Evolutionary conservation across 2,113 vertebrate species (phyloP).

Genomic region (Ivindomyrus marchei): DNA sequence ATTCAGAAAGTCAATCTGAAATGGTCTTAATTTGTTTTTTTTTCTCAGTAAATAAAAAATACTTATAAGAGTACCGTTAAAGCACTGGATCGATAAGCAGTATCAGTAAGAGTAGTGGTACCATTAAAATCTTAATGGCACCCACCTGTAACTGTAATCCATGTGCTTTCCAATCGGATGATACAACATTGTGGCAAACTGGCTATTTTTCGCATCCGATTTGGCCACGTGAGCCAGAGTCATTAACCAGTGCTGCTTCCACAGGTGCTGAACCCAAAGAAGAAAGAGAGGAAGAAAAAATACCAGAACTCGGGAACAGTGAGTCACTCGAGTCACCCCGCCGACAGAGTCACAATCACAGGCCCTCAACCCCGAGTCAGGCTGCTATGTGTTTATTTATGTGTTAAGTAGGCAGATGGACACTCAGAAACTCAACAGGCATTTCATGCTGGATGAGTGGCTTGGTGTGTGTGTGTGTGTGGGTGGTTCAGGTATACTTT

Average conservation of each 20-base stretch:
- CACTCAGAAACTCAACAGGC: not conserved
- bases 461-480: not conserved
- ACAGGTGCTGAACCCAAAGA: constrained; percentile 96
- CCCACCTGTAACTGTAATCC: not conserved
- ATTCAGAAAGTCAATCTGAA: not conserved
- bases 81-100: not conserved
- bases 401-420: constrained; percentile 2
- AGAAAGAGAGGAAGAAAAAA: constrained; percentile 98
- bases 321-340: constrained; percentile 48
- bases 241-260: not conserved
- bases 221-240: not conserved
- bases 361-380: not conserved
- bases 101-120: not conserved
- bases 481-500: not conserved
- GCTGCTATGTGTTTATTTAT: not conserved
- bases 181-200: not conserved
- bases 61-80: not conserved
- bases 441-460: constrained; percentile 22
- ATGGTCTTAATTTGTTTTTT: not conserved
- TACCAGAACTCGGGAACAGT: constrained; percentile 96
- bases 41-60: not conserved
- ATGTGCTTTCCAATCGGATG: not conserved
- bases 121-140: not conserved
- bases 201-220: not conserved
- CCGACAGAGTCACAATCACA: not conserved